Evolutionary conservation across 2,113 vertebrate genomes (phyloP).

Genomic region (Albula goreensis): DNA sequence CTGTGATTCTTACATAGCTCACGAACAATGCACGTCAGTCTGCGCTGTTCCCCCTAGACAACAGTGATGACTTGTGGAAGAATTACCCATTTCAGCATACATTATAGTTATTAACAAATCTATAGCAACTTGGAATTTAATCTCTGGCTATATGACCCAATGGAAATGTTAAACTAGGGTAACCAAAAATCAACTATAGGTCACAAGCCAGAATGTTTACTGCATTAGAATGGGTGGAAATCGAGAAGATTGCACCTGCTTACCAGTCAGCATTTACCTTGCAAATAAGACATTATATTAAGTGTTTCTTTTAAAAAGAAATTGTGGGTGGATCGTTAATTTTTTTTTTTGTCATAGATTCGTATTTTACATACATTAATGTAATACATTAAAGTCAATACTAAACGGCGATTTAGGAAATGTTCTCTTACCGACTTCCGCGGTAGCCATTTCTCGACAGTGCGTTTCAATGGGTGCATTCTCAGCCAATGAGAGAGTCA

Average conservation of each 20-base stretch:
- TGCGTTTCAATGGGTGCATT: conserved; percentile 12
- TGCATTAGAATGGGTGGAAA: background rate
- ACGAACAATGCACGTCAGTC: no score
- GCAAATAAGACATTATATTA: background rate
- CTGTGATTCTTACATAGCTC: no score
- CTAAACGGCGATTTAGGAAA: background rate
- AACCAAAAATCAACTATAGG: background rate
- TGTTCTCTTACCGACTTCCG: conserved; percentile 67
- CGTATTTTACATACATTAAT: background rate
- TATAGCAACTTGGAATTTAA: background rate
- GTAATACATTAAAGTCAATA: background rate
- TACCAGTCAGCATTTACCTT: background rate
- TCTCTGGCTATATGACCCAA: background rate
- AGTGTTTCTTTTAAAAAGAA: background rate
- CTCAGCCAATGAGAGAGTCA: conserved; percentile 41
- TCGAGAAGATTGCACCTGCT: background rate
- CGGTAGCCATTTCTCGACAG: conserved; percentile 61
- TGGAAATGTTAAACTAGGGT: background rate
- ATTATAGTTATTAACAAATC: background rate
- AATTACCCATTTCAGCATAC: background rate
- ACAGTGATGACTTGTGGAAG: no score
- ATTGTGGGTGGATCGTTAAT: background rate
- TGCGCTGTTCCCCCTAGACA: no score
- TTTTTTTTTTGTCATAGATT: background rate
- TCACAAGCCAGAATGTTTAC: background rate